A percentile compares a stretch with the other conserved stretches of the same genome.
Evolutionary conservation across 2,888 invertebrate species (phyloP).

Genomic region (Aspidiotus destructor): DNA sequence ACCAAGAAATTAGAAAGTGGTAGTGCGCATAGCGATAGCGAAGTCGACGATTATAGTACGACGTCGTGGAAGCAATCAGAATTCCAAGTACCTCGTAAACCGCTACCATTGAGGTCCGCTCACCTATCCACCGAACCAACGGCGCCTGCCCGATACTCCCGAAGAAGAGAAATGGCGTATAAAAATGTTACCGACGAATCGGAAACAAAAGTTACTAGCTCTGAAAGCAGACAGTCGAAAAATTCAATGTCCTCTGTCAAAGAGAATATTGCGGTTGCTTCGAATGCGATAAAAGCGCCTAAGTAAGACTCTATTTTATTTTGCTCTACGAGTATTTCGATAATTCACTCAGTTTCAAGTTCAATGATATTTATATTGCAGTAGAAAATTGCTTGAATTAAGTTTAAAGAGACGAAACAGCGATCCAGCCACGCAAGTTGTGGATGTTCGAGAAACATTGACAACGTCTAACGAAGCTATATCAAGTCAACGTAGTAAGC

Average conservation of each 20-base stretch:
- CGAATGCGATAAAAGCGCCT: background rate
- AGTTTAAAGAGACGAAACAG: constrained; percentile 53
- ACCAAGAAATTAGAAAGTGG: constrained; percentile 34
- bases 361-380: too few relatives aligned
- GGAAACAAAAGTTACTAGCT: constrained; percentile 37
- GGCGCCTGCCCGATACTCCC: constrained; percentile 33
- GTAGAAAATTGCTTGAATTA: background rate
- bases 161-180: constrained; percentile 40
- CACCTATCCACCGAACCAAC: constrained; percentile 35
- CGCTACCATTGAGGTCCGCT: constrained; percentile 32
- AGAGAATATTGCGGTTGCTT: too few relatives aligned
- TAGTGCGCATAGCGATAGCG: constrained; percentile 45
- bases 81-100: constrained; percentile 33
- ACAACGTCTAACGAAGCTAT: constrained; percentile 16
- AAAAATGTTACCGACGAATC: constrained; percentile 48
- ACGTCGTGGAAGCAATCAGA: constrained; percentile 34
- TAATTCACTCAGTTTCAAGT: too few relatives aligned
- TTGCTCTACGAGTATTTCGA: too few relatives aligned
- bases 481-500: constrained; percentile 22
- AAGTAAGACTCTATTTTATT: background rate
- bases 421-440: constrained; percentile 52
- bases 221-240: constrained; percentile 6
- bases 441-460: constrained; percentile 8
- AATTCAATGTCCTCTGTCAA: background rate
- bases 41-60: constrained; percentile 41